Base-by-base conservation (phyloP, 2,113 vertebrate species). In the Cinclus mexicanus region DNA sequence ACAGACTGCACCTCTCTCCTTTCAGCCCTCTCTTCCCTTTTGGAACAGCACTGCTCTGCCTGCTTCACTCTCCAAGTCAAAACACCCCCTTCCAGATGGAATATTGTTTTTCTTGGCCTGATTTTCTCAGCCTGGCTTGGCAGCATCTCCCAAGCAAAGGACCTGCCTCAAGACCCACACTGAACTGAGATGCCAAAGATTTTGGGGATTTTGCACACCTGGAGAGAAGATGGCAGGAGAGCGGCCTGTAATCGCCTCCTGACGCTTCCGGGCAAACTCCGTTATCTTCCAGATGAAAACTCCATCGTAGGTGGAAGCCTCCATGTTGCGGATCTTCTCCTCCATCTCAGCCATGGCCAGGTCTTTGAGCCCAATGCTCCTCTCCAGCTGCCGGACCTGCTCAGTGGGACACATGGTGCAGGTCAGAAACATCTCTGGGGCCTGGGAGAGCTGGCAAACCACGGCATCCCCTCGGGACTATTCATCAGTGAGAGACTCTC, bases 151-250 rank as follows among this genome's bases (percentile, higher is more conserved):
- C 63, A 41, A 20, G 31, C 20, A 12, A 28, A 52, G 16, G 46
- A 14, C 41, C n/a, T 11, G 1, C 46, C 47, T 42, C 3, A 14
- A 77, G 56, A 6, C 41, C 75, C 82, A 50, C 50, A 26, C 5
- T 22, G 35, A 50, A 50, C 9, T 16, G 16, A 47, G 31, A 70
- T 8, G 2, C 53, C 26, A 17, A 71, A 79, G 33, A 12, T 39
- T 79, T 35, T 17, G 31, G 53, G 23, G 35, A 11, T 39, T 55
- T 71, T 70, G 44, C 26, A 39, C 46, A 99, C 99, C 99, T 98
- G 99, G 99, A 47, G 99, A 99, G 97, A 99, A 99, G 98, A 99
- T 99, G 6, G 99, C 99, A 0, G 98, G 99, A 2, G 98, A 97
- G 56, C 98, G 98, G 24, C 99, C 98, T 0, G 97, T 97, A 37